Percentiles rank a stretch among this genome's conserved stretches.
Evolutionary conservation across 1,140 invertebrate species (phyloP).

Genomic region (Panulirus ornatus): DNA sequence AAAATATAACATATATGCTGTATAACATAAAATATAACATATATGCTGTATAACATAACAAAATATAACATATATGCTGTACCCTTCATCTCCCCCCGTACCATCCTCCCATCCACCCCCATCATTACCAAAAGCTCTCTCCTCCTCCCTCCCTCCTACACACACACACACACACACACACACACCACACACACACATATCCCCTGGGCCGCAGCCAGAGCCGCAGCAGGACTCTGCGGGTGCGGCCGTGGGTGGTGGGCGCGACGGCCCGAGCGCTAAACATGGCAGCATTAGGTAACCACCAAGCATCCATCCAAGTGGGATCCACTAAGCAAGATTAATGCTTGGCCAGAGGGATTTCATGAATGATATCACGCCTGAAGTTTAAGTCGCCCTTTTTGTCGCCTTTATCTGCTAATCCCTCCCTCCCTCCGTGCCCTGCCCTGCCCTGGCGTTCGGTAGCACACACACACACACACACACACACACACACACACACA

Average conservation of each 20-base stretch:
- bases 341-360: conserved; percentile 32
- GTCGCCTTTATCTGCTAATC: conserved; percentile 29
- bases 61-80: too few species aligned
- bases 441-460: neutral
- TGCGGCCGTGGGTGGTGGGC: too few species aligned
- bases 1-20: too few species aligned
- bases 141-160: too few species aligned
- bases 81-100: too few species aligned
- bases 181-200: too few species aligned
- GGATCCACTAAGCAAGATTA: conserved; percentile 56
- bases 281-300: conserved; percentile 40
- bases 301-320: neutral
- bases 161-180: too few species aligned
- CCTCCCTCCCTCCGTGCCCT: conserved; percentile 3
- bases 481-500: neutral
- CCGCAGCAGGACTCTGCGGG: too few species aligned
- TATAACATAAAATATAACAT: too few species aligned
- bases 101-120: neutral
- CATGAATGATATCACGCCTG: conserved; percentile 14
- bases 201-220: too few species aligned
- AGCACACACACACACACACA: conserved; percentile 9
- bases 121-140: too few species aligned
- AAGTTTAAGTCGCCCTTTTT: neutral
- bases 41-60: too few species aligned
- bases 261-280: neutral